These are phyloP conservation scores for Micropterix aruncella DNA, from an alignment of 2,888 invertebrate genomes.

Conservation along the genomic window DNA sequence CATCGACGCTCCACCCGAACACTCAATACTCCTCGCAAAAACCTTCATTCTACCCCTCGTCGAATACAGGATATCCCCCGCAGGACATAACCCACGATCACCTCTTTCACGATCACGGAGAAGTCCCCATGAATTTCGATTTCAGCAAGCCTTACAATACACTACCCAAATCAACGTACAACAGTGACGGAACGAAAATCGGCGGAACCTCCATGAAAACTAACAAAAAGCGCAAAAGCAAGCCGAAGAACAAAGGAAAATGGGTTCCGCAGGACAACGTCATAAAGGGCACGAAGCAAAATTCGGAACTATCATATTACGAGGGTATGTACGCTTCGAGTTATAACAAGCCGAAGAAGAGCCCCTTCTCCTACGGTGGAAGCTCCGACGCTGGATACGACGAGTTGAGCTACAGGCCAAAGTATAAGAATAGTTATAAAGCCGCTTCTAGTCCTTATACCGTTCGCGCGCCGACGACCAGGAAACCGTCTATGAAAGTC, in stretches of 20 bases:
- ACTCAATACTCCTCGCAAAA: neutral
- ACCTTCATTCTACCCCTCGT: constrained; percentile 15
- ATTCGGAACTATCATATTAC: constrained; percentile 27
- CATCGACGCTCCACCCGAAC: neutral
- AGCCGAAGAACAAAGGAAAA: constrained; percentile 18
- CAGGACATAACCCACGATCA: constrained; percentile 37
- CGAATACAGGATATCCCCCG: constrained; percentile 31
- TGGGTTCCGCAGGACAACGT: constrained; percentile 20
- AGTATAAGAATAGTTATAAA: neutral
- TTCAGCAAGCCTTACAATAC: constrained; percentile 21
- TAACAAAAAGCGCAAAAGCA: constrained; percentile 13
- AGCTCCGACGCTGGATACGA: constrained; percentile 17
- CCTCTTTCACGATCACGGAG: constrained; percentile 35
- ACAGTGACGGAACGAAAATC: constrained; percentile 25
- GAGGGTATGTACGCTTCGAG: constrained; percentile 24
- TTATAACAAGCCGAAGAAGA: constrained; percentile 18
- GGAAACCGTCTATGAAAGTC: neutral
- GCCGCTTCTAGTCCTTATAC: neutral
- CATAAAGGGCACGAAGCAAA: constrained; percentile 16
- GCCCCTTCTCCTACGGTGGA: constrained; percentile 16
- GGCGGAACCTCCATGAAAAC: constrained; percentile 12
- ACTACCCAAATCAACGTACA: constrained; percentile 27
- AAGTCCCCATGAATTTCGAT: constrained; percentile 25
- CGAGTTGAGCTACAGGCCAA: constrained; percentile 10
- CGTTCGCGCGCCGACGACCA: constrained; percentile 1